Evolutionary conservation across 35 echinoderm and acorn worm species (phyloP).

Genomic region (Heliocidaris tuberculata): DNA sequence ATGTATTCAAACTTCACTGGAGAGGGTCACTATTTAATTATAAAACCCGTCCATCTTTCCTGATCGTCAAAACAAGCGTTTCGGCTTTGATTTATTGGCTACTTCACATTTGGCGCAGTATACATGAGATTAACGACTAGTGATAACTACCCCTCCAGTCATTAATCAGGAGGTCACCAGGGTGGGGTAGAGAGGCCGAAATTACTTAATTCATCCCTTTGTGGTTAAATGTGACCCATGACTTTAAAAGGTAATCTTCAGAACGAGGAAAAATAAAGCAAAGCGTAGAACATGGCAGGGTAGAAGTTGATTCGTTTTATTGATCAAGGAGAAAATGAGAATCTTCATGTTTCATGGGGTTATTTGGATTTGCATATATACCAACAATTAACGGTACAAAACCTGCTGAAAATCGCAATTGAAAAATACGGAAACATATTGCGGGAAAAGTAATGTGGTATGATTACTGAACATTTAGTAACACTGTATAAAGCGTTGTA

Average conservation of each 20-base stretch:
- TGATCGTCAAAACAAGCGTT: neutral
- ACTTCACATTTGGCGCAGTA: slow-evolving; percentile 15
- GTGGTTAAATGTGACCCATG: neutral
- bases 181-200: neutral
- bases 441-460: too few species aligned
- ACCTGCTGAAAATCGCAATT: too few species aligned
- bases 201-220: neutral
- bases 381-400: too few species aligned
- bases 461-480: too few species aligned
- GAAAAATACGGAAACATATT: too few species aligned
- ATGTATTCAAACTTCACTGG: neutral
- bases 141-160: neutral
- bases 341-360: too few species aligned
- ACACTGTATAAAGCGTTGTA: too few species aligned
- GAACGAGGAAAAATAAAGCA: too few species aligned
- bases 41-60: neutral
- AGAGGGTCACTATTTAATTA: neutral
- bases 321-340: too few species aligned
- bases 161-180: neutral
- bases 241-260: neutral
- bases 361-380: too few species aligned
- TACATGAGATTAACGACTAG: slow-evolving; percentile 11
- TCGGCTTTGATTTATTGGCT: neutral
- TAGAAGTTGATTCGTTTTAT: too few species aligned
- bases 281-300: too few species aligned